Conservation (phyloP, 2,797 vertebrate genomes). For the Phoxinus dragarum region DNA sequence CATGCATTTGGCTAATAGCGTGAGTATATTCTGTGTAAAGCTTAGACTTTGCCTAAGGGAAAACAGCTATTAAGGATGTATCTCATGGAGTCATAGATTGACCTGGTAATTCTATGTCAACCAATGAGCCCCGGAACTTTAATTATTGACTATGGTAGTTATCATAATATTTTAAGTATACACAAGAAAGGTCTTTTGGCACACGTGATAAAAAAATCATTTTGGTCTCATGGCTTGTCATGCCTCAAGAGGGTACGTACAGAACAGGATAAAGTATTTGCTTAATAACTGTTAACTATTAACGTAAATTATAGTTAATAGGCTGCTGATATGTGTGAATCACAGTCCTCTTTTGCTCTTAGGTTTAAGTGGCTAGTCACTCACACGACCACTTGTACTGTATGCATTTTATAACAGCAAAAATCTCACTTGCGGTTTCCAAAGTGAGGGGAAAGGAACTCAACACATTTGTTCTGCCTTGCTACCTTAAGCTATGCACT, state of each 20-base stretch:
- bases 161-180: background rate
- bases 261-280: background rate
- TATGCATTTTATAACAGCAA: background rate
- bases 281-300: conserved; percentile 12
- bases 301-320: conserved; percentile 36
- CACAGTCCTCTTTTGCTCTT: background rate
- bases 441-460: conserved; percentile 14
- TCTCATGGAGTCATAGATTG: background rate
- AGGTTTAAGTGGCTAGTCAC: background rate
- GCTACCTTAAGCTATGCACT: conserved; percentile 21
- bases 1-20: background rate
- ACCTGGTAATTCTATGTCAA: background rate
- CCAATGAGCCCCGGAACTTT: background rate
- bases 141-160: background rate
- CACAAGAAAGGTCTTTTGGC: conserved; percentile 8
- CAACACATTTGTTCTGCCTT: background rate
- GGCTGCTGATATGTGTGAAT: conserved; percentile 28
- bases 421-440: background rate
- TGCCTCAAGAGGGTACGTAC: background rate
- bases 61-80: background rate
- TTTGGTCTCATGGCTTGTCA: background rate
- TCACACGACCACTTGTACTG: background rate
- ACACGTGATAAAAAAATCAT: background rate
- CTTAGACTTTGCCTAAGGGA: conserved; percentile 4
- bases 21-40: background rate